Base-by-base conservation (phyloP, 2,113 vertebrate species). In the Daboia siamensis region DNA sequence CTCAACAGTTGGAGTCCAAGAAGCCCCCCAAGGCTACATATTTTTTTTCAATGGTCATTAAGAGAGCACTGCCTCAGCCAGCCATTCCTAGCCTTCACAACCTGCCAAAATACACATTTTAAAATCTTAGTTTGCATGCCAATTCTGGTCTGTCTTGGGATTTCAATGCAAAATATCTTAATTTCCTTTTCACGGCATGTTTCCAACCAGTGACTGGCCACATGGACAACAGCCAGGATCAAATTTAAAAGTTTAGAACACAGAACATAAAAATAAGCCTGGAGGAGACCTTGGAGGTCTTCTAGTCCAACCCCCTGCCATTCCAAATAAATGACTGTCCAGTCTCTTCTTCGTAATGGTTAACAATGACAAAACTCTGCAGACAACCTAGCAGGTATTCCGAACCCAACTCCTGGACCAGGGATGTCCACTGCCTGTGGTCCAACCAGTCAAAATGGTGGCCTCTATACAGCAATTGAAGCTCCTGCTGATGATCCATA, bases 1-100 rank as follows among this genome's bases (percentile, higher is more conserved):
- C 93, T 95, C 95, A 88, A 87, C 91, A 93, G 91, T 93, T 94
- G 93, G 91, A 93, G 85, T 94, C 93, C 64, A 92, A 90, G 90
- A 33, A 92, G 89, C 87, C n/a, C 51, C 89, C 26, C 93, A 1
- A 91, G 69, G 89, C 46, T 87, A 95, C 88, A 1, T 59, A 52
- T 57, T 86, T 92, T 86, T 92, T 93, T 90, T 91, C 91, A 23
- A 33, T 86, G 92, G 91, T 87, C 93, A n/a, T 74, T 0, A 90
- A 10, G 90, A 93, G 92, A 92, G 93, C 87, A 59, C 11, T 5
- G 91, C 92, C 95, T 91, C 87, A 11, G 86, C 91, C 69, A 0
- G 0, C 74, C 89, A 0, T 33, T 93, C 93, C 90, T 87, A 9
- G 74, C 80, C 21, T 0, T 91, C 51, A 85, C 8, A 95, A 94